Conservation (phyloP, 2,888 invertebrate species). For the Caenorhabditis auriculariae region DNA sequence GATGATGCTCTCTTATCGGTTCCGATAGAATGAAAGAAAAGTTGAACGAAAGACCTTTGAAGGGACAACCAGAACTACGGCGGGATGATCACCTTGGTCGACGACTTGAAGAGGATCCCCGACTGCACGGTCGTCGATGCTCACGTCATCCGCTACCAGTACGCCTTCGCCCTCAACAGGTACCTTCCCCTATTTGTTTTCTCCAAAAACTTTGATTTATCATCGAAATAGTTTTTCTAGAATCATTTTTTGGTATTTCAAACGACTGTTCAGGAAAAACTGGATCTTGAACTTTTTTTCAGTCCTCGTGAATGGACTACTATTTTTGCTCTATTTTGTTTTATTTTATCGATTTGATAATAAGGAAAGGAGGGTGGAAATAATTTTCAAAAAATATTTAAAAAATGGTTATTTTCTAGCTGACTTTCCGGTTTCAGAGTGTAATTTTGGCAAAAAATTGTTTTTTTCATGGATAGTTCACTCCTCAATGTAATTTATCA, state of each 20-base stretch:
- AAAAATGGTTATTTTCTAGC: too few relatives aligned
- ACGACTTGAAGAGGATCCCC: constrained; percentile 85
- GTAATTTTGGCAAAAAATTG: too few relatives aligned
- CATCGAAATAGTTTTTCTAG: background rate
- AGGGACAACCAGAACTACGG: constrained; percentile 69
- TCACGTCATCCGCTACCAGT: constrained; percentile 85
- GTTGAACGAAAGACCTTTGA: constrained; percentile 20
- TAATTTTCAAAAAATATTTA: too few relatives aligned
- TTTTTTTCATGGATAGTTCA: too few relatives aligned
- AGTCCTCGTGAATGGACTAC: background rate
- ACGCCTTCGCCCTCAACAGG: constrained; percentile 94
- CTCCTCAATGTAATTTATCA: too few relatives aligned
- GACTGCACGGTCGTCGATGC: constrained; percentile 85
- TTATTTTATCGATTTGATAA: too few relatives aligned
- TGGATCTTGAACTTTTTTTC: background rate
- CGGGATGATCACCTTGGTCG: constrained; percentile 92
- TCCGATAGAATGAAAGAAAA: too few relatives aligned
- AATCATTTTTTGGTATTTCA: too few relatives aligned
- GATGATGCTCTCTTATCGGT: constrained; percentile 56
- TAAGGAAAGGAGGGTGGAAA: too few relatives aligned
- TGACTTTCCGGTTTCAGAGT: too few relatives aligned
- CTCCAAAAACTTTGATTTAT: background rate
- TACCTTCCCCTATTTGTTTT: too few relatives aligned
- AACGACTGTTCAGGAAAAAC: background rate
- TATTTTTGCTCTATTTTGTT: too few relatives aligned